These are phyloP conservation scores for Seriola dumerili DNA, from an alignment of 2,113 vertebrate species.

Conservation along the genomic window DNA sequence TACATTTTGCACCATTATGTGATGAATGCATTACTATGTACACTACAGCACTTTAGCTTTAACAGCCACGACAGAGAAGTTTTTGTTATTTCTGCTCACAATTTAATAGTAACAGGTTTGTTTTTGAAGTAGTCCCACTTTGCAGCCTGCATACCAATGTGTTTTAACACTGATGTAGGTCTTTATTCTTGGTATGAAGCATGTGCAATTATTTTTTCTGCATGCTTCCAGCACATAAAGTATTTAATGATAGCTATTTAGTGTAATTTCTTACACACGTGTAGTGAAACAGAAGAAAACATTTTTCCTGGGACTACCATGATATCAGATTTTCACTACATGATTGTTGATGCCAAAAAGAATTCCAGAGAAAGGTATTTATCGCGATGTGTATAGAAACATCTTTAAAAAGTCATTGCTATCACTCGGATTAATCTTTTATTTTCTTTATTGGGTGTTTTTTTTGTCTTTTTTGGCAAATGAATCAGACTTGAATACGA, in stretches of 20 bases:
- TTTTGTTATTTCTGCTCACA: not conserved
- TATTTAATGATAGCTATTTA: not conserved
- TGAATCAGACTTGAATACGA: too few species aligned
- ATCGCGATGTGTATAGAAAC: too few species aligned
- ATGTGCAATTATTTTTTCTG: not conserved
- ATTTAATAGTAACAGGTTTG: not conserved
- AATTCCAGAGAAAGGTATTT: too few species aligned
- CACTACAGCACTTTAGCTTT: not conserved
- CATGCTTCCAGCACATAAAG: not conserved
- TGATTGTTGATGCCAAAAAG: too few species aligned
- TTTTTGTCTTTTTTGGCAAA: too few species aligned
- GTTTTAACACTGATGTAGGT: too few species aligned
- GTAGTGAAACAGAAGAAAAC: not conserved
- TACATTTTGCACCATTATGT: constrained; percentile 18
- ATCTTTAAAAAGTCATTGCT: too few species aligned
- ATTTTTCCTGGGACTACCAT: not conserved
- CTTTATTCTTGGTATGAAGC: not conserved
- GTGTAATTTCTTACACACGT: not conserved
- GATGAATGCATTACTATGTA: not conserved
- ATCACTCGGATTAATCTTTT: too few species aligned
- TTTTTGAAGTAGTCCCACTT: not conserved
- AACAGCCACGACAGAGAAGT: not conserved
- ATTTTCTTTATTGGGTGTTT: too few species aligned
- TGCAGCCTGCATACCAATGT: too few species aligned
- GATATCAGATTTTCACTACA: too few species aligned